Evolutionary conservation across 2,113 vertebrate genomes (phyloP).

Genomic region (crab-eating macaque (Macaca fascicularis)): DNA sequence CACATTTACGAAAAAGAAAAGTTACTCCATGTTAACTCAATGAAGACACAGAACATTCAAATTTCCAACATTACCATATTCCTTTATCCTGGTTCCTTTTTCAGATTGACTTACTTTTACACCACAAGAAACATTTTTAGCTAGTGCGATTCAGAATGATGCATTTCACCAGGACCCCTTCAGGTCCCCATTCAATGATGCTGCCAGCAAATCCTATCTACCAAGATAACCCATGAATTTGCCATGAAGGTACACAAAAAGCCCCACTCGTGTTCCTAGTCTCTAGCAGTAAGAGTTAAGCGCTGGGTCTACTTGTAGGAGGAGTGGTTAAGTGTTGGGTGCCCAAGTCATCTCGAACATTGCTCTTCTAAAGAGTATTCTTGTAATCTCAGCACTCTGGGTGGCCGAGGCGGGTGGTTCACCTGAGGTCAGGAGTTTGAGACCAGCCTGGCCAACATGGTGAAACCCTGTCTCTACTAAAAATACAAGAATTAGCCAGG

Average conservation of each 20-base stretch:
- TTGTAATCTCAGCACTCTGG: no score
- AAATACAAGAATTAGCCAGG: no score
- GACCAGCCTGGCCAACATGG: no score
- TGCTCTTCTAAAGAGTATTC: no score
- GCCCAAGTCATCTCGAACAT: no score
- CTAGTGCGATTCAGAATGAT: not conserved
- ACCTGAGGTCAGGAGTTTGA: no score
- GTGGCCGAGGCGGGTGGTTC: no score
- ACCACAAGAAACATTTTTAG: not conserved
- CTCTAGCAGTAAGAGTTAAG: not conserved
- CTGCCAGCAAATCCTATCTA: not conserved
- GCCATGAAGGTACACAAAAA: no score
- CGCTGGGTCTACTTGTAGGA: no score
- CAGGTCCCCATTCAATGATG: not conserved
- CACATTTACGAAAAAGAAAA: constrained; percentile 1
- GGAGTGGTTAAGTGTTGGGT: no score
- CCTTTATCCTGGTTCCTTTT: not conserved
- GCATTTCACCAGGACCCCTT: not conserved
- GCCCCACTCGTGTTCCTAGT: not conserved
- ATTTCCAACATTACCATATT: not conserved
- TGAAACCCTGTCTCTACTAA: no score
- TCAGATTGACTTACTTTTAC: not conserved
- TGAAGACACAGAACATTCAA: not conserved
- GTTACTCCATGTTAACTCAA: not conserved
- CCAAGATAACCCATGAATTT: not conserved